These are phyloP conservation scores for Sceloporus tristichus DNA, from an alignment of 2,113 vertebrate genomes.

Conservation along the genomic window DNA sequence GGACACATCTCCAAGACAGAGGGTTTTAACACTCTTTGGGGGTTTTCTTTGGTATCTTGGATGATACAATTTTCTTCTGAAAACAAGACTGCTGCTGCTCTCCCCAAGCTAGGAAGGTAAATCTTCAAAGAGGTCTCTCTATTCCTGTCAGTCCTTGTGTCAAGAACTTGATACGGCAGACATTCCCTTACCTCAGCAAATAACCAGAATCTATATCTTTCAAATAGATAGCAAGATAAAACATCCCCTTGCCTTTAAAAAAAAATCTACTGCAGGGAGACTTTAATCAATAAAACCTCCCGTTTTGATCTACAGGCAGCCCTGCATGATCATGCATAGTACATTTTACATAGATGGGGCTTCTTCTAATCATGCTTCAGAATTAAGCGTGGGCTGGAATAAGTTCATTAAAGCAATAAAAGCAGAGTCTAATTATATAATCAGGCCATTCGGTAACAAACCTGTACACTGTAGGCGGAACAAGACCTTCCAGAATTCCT, in stretches of 20 bases:
- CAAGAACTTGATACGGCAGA: conserved; percentile 48
- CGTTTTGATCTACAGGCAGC: conserved; percentile 53
- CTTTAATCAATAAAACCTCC: conserved; percentile 66
- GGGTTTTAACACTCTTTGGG: rapidly evolving
- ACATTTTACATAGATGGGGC: conserved; percentile 7
- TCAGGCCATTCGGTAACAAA: not conserved
- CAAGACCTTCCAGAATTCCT: conserved; percentile 19
- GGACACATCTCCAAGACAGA: not conserved
- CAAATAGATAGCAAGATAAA: conserved; percentile 58
- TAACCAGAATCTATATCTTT: conserved; percentile 61
- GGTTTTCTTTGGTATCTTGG: not conserved
- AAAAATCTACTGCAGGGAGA: conserved; percentile 49
- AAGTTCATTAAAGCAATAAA: conserved; percentile 44
- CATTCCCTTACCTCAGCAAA: conserved; percentile 65
- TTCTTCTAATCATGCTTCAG: conserved; percentile 30
- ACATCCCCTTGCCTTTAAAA: conserved; percentile 41
- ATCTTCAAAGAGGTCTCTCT: conserved; percentile 58
- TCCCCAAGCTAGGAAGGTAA: conserved; percentile 32
- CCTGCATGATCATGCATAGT: conserved; percentile 34
- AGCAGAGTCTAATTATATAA: conserved; percentile 33
- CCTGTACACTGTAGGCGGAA: conserved; percentile 1
- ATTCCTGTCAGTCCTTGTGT: conserved; percentile 46
- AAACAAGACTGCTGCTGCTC: conserved; percentile 22
- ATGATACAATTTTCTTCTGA: conserved; percentile 33
- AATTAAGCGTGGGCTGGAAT: conserved; percentile 35